phyloP scores from a whole-genome alignment of 2,113 vertebrate species.

The Leptodactylus fuscus region DNA sequence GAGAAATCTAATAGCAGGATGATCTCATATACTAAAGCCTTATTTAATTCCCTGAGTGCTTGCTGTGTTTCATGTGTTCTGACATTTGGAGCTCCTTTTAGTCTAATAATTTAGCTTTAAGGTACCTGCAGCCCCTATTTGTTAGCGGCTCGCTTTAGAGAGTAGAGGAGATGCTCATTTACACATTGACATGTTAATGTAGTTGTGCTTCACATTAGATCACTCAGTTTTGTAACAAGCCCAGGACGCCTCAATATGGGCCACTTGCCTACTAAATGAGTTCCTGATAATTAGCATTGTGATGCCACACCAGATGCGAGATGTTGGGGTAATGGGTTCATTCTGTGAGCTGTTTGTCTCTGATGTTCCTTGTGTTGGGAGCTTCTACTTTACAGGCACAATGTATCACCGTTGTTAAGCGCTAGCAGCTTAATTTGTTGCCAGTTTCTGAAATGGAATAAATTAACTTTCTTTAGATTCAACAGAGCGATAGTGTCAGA shows the following conservation, averaged over 20 bases:
- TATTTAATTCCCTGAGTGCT: neutral
- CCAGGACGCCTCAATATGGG: slow-evolving; percentile 52
- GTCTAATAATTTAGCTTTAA: slow-evolving; percentile 21
- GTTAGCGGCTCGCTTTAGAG: slow-evolving; percentile 28
- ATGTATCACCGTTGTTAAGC: slow-evolving; percentile 59
- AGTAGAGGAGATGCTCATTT: slow-evolving; percentile 47
- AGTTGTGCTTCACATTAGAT: slow-evolving; percentile 46
- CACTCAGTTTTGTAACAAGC: slow-evolving; percentile 55
- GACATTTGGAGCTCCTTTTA: neutral
- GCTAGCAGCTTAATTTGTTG: slow-evolving; percentile 57
- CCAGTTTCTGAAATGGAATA: slow-evolving; percentile 58
- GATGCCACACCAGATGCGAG: slow-evolving; percentile 55
- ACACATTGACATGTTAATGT: slow-evolving; percentile 54
- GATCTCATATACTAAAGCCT: neutral
- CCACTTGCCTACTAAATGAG: slow-evolving; percentile 59
- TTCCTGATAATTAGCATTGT: slow-evolving; percentile 59
- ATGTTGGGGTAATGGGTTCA: slow-evolving; percentile 60
- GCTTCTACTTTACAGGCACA: slow-evolving; percentile 56
- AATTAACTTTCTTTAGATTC: slow-evolving; percentile 60
- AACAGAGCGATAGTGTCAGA: slow-evolving; percentile 49
- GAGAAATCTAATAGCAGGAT: neutral
- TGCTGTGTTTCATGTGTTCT: neutral
- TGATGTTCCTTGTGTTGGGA: slow-evolving; percentile 54
- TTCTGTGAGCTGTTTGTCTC: slow-evolving; percentile 39
- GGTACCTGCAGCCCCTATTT: slow-evolving; percentile 11